Percentiles rank a stretch among this genome's conserved stretches.
phyloP scores from a whole-genome alignment of 2,888 invertebrate species.

The Spilarctia lutea region DNA sequence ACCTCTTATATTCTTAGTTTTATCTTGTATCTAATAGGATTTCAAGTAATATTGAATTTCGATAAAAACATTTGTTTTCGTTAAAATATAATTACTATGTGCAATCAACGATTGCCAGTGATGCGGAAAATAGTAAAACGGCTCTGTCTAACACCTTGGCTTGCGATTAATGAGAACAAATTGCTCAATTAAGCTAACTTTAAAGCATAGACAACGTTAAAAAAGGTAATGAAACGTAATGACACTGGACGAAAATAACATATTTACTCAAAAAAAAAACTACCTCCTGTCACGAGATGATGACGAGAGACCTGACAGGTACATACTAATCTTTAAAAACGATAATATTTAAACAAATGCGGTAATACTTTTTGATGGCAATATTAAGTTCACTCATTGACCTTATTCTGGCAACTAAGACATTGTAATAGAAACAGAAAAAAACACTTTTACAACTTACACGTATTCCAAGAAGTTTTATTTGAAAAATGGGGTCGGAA shows the following conservation, averaged over 20 bases:
- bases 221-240: neutral
- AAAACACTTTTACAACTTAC: neutral
- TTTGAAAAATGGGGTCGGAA: neutral
- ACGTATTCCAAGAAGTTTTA: neutral
- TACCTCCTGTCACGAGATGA: neutral
- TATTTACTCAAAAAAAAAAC: too few species aligned
- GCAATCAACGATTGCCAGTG: conserved; percentile 24
- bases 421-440: neutral
- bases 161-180: conserved; percentile 10
- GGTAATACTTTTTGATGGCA: neutral
- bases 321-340: neutral
- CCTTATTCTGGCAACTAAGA: neutral
- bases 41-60: conserved; percentile 18
- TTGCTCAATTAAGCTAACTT: neutral
- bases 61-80: conserved; percentile 14
- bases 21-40: neutral
- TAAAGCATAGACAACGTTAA: neutral
- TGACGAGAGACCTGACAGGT: neutral
- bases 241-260: too few species aligned
- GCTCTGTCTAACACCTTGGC: conserved; percentile 27
- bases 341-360: too few species aligned
- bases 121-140: conserved; percentile 25
- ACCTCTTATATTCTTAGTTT: neutral
- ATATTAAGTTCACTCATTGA: neutral
- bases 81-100: neutral